Percentiles rank a stretch among this genome's conserved stretches.
Conservation (phyloP, 2,888 invertebrate species). For the Micropterix aruncella region DNA sequence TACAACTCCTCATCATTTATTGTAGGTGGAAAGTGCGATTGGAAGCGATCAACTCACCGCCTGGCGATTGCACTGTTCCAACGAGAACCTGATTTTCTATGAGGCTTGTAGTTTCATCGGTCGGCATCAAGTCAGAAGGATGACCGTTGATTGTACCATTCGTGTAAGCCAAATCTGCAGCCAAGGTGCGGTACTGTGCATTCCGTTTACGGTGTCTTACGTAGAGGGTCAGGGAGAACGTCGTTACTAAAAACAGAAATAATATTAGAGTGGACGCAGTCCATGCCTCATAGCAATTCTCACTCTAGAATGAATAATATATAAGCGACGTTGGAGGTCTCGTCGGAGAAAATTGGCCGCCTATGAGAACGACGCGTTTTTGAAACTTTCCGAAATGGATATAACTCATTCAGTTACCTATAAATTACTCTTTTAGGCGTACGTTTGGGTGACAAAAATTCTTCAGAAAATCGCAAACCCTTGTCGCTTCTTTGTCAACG, state of each 20-base stretch:
- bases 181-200: constrained; percentile 47
- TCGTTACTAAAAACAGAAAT: constrained; percentile 44
- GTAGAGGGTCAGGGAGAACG: constrained; percentile 70
- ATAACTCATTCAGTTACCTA: too few relatives aligned
- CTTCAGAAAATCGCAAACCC: too few relatives aligned
- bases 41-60: constrained; percentile 2
- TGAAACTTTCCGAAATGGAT: too few relatives aligned
- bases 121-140: constrained; percentile 14
- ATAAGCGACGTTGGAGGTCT: too few relatives aligned
- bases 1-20: neutral
- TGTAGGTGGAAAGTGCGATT: neutral
- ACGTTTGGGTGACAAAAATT: too few relatives aligned
- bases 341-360: too few relatives aligned
- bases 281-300: too few relatives aligned
- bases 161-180: constrained; percentile 37
- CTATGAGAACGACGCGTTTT: too few relatives aligned
- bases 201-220: constrained; percentile 63
- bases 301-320: too few relatives aligned
- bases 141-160: constrained; percentile 6
- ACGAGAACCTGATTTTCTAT: constrained; percentile 23
- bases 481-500: too few relatives aligned
- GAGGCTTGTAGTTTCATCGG: constrained; percentile 28
- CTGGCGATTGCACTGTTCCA: neutral
- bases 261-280: too few relatives aligned
- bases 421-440: too few relatives aligned